Percentiles rank a stretch among this genome's conserved stretches.
phyloP scores from a whole-genome alignment of 1,140 invertebrate genomes.

The Bombus vancouverensis region DNA sequence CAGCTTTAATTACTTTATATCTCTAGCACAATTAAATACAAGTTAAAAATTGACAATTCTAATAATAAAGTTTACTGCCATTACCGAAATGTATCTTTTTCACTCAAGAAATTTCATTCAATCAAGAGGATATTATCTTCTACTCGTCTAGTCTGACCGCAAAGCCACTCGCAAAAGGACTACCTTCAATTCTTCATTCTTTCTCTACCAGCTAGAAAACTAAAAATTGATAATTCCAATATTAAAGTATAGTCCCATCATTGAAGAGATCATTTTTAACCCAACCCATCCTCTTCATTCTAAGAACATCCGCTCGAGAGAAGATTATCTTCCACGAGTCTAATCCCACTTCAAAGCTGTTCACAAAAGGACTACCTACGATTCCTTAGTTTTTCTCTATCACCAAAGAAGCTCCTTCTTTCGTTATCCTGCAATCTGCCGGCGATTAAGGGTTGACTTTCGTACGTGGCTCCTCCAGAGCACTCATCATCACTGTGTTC shows the following conservation, averaged over 20 bases:
- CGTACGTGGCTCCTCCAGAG: neutral
- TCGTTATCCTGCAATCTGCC: slow-evolving; percentile 26
- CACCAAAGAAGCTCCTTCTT: neutral
- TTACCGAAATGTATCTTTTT: no score
- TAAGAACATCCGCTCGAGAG: neutral
- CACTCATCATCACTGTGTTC: neutral
- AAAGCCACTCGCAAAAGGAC: no score
- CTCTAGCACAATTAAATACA: no score
- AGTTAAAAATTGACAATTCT: no score
- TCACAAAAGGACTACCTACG: neutral
- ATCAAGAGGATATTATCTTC: no score
- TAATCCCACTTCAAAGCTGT: neutral
- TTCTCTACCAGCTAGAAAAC: neutral
- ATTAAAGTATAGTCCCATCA: neutral
- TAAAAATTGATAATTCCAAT: neutral
- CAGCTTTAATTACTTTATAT: no score
- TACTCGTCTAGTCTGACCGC: no score
- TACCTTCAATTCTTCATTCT: neutral
- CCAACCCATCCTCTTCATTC: neutral
- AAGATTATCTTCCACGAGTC: neutral
- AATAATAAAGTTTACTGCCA: no score
- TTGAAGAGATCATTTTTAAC: neutral
- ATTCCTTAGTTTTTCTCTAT: neutral
- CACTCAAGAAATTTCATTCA: no score
- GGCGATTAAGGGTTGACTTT: neutral